Evolutionary conservation across 2,888 invertebrate species (phyloP).

Genomic region (Catotricha subobsoleta): DNA sequence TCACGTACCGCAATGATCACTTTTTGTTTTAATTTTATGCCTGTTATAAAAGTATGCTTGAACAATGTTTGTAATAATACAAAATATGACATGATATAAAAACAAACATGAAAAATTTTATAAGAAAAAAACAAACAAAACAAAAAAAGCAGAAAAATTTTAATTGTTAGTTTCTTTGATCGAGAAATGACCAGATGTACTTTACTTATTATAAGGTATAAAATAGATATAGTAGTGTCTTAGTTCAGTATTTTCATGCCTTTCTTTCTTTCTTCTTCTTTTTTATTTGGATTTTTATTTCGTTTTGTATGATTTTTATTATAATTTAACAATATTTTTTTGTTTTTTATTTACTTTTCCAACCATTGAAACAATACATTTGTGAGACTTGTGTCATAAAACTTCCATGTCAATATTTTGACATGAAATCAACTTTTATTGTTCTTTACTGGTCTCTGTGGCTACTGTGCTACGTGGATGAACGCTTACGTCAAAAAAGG

Average conservation of each 20-base stretch:
- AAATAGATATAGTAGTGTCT: not conserved
- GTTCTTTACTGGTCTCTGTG: too few relatives aligned
- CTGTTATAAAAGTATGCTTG: not conserved
- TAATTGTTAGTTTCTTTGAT: not conserved
- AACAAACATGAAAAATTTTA: too few relatives aligned
- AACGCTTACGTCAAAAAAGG: too few relatives aligned
- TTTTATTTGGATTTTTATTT: too few relatives aligned
- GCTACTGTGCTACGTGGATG: too few relatives aligned
- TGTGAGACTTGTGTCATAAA: not conserved
- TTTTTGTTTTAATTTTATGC: slow-evolving; percentile 7
- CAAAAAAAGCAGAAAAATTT: not conserved
- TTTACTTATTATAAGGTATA: not conserved
- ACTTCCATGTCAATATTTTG: not conserved
- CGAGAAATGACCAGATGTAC: not conserved
- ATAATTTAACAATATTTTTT: too few relatives aligned
- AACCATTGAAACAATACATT: not conserved
- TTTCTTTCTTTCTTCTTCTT: not conserved
- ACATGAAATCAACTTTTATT: too few relatives aligned
- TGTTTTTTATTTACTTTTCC: too few relatives aligned
- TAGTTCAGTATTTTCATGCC: not conserved
- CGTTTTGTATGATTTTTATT: too few relatives aligned
- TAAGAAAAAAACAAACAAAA: too few relatives aligned
- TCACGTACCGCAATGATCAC: slow-evolving; percentile 5
- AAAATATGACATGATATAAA: too few relatives aligned
- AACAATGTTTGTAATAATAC: too few relatives aligned